Evolutionary conservation across 2,888 invertebrate species (phyloP).

Genomic region (Synanthedon andrenaeformis): DNA sequence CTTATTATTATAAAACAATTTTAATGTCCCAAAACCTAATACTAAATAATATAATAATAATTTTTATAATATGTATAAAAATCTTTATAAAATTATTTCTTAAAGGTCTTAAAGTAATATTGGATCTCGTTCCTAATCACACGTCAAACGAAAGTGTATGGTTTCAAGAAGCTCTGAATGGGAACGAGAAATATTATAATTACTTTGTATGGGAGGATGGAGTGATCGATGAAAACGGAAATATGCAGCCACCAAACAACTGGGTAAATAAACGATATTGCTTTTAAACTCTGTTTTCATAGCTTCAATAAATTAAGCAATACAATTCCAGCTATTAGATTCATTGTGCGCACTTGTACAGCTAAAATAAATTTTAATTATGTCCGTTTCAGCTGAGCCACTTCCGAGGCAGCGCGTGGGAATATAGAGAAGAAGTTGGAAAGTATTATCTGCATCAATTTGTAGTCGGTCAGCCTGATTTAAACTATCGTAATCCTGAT

Average conservation of each 20-base stretch:
- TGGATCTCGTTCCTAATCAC: constrained; percentile 81
- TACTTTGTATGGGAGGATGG: constrained; percentile 81
- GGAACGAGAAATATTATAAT: constrained; percentile 73
- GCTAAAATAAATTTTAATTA: too few species aligned
- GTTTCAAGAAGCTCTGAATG: constrained; percentile 80
- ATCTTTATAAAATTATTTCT: background rate
- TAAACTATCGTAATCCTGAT: constrained; percentile 77
- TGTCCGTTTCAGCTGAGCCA: constrained; percentile 43
- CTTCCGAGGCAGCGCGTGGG: constrained; percentile 80
- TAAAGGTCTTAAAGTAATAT: constrained; percentile 66
- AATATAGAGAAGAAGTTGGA: constrained; percentile 72
- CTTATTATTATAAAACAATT: too few species aligned
- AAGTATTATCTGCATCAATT: constrained; percentile 83
- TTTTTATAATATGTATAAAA: too few species aligned
- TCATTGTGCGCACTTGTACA: background rate
- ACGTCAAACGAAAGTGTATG: constrained; percentile 84
- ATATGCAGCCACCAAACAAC: constrained; percentile 75
- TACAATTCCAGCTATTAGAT: background rate
- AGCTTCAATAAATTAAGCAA: too few species aligned
- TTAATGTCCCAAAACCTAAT: too few species aligned
- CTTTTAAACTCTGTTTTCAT: background rate
- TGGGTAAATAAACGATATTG: constrained; percentile 64
- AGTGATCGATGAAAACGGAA: constrained; percentile 45
- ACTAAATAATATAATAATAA: too few species aligned
- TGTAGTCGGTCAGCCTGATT: constrained; percentile 76